Evolutionary conservation across 2,888 invertebrate species (phyloP).

Genomic region (Microplitis deprimator): DNA sequence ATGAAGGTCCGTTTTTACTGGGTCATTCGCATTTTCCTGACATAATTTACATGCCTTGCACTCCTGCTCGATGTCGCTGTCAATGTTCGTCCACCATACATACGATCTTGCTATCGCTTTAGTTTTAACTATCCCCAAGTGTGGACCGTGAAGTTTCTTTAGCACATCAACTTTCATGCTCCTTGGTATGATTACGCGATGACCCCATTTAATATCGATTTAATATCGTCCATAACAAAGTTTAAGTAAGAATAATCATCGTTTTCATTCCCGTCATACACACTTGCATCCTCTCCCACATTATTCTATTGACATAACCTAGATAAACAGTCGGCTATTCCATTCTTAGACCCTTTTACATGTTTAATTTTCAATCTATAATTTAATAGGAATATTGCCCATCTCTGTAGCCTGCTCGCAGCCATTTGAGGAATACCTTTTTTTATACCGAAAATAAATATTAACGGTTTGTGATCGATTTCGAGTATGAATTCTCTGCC

Average conservation of each 20-base stretch:
- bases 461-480: slow-evolving; percentile 54
- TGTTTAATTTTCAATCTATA: slow-evolving; percentile 49
- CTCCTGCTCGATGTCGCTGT: too few relatives aligned
- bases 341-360: slow-evolving; percentile 43
- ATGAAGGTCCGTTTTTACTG: too few relatives aligned
- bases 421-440: slow-evolving; percentile 48
- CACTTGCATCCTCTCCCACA: background rate
- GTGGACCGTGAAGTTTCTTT: too few relatives aligned
- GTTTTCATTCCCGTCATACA: too few relatives aligned
- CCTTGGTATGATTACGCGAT: too few relatives aligned
- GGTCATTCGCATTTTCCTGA: too few relatives aligned
- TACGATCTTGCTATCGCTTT: too few relatives aligned
- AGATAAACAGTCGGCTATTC: slow-evolving; percentile 51
- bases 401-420: slow-evolving; percentile 53
- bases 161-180: too few relatives aligned
- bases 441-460: slow-evolving; percentile 46
- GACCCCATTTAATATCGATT: background rate
- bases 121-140: too few relatives aligned
- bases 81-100: too few relatives aligned
- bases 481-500: slow-evolving; percentile 57
- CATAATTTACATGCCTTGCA: too few relatives aligned
- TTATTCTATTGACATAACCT: slow-evolving; percentile 39
- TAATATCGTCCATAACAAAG: slow-evolving; percentile 14
- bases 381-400: slow-evolving; percentile 48
- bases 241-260: slow-evolving; percentile 35